These are phyloP conservation scores for Patella pellucida DNA, from an alignment of 2,888 invertebrate species.

Conservation along the genomic window DNA sequence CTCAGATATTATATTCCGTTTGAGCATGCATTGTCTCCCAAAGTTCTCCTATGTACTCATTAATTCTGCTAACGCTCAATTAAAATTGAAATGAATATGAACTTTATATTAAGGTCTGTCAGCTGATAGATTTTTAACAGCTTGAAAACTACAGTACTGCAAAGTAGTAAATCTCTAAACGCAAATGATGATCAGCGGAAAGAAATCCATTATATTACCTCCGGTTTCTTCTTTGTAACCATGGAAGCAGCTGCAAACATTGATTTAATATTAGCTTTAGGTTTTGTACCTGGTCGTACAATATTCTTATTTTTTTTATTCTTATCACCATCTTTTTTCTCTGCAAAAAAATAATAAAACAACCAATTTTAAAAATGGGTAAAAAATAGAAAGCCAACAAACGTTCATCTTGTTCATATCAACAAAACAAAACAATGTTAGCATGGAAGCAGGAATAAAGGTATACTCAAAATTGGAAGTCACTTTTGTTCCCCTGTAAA, in stretches of 20 bases:
- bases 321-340: constrained; percentile 48
- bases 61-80: no score
- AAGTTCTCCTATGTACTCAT: no score
- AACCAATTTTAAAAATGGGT: background rate
- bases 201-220: constrained; percentile 65
- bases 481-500: no score
- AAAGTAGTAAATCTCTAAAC: no score
- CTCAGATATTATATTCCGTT: no score
- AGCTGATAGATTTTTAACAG: no score
- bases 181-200: no score
- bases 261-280: constrained; percentile 78
- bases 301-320: constrained; percentile 68
- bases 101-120: no score
- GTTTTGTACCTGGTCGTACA: constrained; percentile 64
- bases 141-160: no score
- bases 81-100: no score
- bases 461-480: no score
- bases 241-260: constrained; percentile 82
- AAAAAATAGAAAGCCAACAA: background rate
- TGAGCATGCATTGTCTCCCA: no score
- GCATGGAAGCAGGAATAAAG: background rate
- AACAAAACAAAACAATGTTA: background rate
- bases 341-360: constrained; percentile 27
- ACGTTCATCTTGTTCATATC: background rate
- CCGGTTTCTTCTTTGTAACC: constrained; percentile 74